These are phyloP conservation scores for Tupiocoris notatus DNA, from an alignment of 2,888 invertebrate genomes.

Conservation along the genomic window DNA sequence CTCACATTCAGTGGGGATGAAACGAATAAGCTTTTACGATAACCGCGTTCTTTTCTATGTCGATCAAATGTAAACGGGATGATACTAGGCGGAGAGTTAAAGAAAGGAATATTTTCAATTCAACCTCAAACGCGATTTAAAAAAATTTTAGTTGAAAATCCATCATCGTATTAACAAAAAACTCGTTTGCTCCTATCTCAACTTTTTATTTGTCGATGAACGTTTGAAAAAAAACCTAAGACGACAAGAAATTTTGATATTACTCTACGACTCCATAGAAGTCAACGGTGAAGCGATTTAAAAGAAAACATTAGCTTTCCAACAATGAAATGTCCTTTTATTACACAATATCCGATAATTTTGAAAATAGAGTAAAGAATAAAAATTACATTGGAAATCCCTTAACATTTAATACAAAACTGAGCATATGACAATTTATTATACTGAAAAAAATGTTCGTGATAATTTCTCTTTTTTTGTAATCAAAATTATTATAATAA, in stretches of 20 bases:
- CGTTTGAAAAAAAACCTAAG: neutral
- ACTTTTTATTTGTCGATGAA: no score
- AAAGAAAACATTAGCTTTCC: conserved; percentile 18
- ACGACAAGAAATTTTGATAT: neutral
- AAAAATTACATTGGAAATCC: conserved; percentile 28
- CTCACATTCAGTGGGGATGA: neutral
- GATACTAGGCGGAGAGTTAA: no score
- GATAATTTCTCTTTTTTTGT: conserved; percentile 34
- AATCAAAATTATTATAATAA: conserved; percentile 43
- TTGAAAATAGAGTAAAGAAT: conserved; percentile 37
- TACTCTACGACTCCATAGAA: neutral
- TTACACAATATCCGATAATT: conserved; percentile 31
- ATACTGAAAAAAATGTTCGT: conserved; percentile 43
- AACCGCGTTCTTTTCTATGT: conserved; percentile 23
- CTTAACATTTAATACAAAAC: conserved; percentile 47
- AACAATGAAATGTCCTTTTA: conserved; percentile 32
- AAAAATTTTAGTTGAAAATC: no score
- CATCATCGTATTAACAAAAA: no score
- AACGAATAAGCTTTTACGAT: conserved; percentile 16
- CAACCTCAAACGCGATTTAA: no score
- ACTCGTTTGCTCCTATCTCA: no score
- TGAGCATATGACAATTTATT: conserved; percentile 48
- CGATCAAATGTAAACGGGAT: no score
- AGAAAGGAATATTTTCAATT: no score
- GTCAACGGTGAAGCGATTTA: neutral